Evolutionary conservation across 2,113 vertebrate genomes (phyloP), one percentile per base, ranked within the genome.

Genomic region (Toxotes chatareus): DNA sequence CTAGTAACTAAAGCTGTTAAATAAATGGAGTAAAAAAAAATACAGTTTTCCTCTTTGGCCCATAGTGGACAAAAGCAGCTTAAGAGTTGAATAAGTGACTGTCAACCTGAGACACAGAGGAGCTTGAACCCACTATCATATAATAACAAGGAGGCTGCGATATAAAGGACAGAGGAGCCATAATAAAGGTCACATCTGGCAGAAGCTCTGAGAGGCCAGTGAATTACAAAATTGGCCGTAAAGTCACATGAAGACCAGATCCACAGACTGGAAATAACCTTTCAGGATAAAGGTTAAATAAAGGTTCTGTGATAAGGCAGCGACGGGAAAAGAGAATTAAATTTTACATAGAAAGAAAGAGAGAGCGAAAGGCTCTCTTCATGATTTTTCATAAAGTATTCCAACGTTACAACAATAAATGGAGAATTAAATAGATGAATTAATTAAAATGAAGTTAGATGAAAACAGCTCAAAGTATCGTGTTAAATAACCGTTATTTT

Each of bases 171-270:
- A 68, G 13, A 62, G 19, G 27, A 47, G 13, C 27, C 55, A 59
- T 76, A 67, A 82, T 38, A 84, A 92, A 88, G 89, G 91, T 86
- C 89, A 87, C 56, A 74, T 69, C 76, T 79, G 86, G 72, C 65
- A 79, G 21, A 79, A 44, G 56, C 34, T 70, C 4, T 1, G 44
- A 66, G 36, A 40, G 46, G 57, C 40, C 27, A 62, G 11, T 68
- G 34, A 21, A 34, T 81, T 73, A 51, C 3, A 1, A 61, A 83
- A 89, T 70, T 66, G 69, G 47, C 36, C 82, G 40, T 80, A 55
- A 83, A 83, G 19, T 36, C 56, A 55, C 40, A 53, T 11, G 23
- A 83, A 73, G 64, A 65, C 31, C 72, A 56, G 31, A 51, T 44
- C 8, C 31, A 60, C 63, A 64, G n/a, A 70, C 14, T 56, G 44